phyloP scores from a whole-genome alignment of 2,888 invertebrate genomes.

The Drosophila neutralis region DNA sequence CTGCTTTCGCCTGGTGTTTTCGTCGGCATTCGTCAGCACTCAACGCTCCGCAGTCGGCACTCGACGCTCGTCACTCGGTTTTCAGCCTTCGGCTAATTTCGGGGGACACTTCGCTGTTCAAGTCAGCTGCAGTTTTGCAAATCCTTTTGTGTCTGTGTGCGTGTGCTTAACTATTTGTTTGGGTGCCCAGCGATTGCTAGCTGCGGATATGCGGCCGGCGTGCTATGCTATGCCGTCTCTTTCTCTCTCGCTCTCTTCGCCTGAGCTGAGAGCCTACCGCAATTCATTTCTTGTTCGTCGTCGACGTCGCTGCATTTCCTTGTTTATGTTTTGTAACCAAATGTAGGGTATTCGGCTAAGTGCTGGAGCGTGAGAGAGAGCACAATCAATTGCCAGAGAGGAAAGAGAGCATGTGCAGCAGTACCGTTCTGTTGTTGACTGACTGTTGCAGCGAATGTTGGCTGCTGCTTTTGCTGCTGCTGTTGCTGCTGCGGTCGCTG shows the following conservation, averaged over 20 bases:
- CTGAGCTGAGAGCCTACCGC: constrained; percentile 72
- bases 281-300: constrained; percentile 64
- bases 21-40: constrained; percentile 4
- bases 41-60: constrained; percentile 15
- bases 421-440: constrained; percentile 45
- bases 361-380: constrained; percentile 32
- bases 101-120: constrained; percentile 10
- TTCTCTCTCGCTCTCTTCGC: constrained; percentile 17
- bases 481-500: constrained; percentile 23
- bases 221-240: constrained; percentile 24
- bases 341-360: constrained; percentile 77
- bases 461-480: constrained; percentile 20
- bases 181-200: constrained; percentile 57
- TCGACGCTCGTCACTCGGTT: constrained; percentile 19
- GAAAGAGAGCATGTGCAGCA: constrained; percentile 37
- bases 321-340: constrained; percentile 70
- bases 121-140: constrained; percentile 51
- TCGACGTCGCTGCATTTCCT: constrained; percentile 72
- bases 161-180: constrained; percentile 73
- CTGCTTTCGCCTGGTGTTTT: constrained; percentile 33
- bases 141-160: constrained; percentile 34
- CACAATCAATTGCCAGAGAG: constrained; percentile 21
- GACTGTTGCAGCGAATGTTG: constrained; percentile 52
- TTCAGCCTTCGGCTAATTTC: constrained; percentile 41
- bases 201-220: constrained; percentile 54